Percentiles rank a stretch among this genome's conserved stretches.
phyloP scores from a whole-genome alignment of 1,140 invertebrate species.

The Pachypeltis micranthus region DNA sequence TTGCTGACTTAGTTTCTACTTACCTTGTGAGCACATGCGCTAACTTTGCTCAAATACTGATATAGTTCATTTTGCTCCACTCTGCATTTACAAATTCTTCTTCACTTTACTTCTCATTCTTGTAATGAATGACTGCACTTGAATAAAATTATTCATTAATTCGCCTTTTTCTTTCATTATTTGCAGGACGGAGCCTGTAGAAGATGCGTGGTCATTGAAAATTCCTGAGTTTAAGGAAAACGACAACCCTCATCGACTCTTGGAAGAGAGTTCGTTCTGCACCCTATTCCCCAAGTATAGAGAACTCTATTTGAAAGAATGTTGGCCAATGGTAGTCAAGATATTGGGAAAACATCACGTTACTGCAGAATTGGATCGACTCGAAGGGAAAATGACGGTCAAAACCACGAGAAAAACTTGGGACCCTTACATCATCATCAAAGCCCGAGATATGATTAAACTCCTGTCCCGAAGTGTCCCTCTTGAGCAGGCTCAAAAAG shows the following conservation, averaged over 20 bases:
- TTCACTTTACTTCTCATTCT: too few species aligned
- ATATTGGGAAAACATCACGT: constrained; percentile 62
- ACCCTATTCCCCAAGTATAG: constrained; percentile 82
- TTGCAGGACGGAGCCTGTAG: constrained; percentile 42
- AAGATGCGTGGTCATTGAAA: constrained; percentile 81
- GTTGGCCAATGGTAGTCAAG: constrained; percentile 90
- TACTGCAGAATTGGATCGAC: constrained; percentile 83
- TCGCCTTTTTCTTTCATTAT: too few species aligned
- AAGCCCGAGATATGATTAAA: constrained; percentile 93
- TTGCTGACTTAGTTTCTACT: too few species aligned
- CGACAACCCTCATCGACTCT: constrained; percentile 76
- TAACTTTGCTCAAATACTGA: too few species aligned
- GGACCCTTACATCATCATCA: constrained; percentile 97
- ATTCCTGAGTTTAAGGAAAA: constrained; percentile 80
- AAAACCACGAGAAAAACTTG: constrained; percentile 93
- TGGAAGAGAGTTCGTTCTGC: constrained; percentile 67
- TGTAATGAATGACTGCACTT: too few species aligned
- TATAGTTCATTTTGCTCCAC: too few species aligned
- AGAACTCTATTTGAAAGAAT: constrained; percentile 91
- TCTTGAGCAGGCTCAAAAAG: constrained; percentile 80
- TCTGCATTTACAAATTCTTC: too few species aligned
- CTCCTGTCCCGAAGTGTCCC: constrained; percentile 91
- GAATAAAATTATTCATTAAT: too few species aligned
- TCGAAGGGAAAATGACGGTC: constrained; percentile 93
- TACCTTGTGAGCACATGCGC: too few species aligned